phyloP scores from a whole-genome alignment of 2,113 vertebrate genomes.

The Elephas maximus region DNA sequence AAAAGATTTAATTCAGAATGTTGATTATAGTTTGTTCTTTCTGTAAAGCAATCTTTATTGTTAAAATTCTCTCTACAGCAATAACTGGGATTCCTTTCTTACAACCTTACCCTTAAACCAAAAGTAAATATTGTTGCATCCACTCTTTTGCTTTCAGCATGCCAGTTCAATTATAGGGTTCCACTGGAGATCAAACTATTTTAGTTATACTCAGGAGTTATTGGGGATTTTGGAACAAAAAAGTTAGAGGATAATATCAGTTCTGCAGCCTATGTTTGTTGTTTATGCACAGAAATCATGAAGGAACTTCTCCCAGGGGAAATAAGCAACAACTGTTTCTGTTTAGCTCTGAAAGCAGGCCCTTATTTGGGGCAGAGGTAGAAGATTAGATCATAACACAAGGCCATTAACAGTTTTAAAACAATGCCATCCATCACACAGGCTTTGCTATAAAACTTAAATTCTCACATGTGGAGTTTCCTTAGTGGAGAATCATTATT shows the following conservation, averaged over 20 bases:
- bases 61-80: constrained; percentile 72
- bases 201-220: constrained; percentile 41
- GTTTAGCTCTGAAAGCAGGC: constrained; percentile 68
- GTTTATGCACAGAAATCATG: constrained; percentile 63
- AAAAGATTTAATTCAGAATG: constrained; percentile 65
- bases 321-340: constrained; percentile 72
- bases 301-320: constrained; percentile 22
- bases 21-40: constrained; percentile 75
- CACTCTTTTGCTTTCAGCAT: constrained; percentile 63
- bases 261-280: constrained; percentile 49
- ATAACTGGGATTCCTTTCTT: constrained; percentile 65
- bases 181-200: constrained; percentile 68
- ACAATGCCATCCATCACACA: constrained; percentile 66
- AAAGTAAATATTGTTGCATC: constrained; percentile 67
- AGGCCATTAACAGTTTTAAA: constrained; percentile 73
- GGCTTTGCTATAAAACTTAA: constrained; percentile 63
- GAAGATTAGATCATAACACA: constrained; percentile 74
- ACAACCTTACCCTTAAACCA: constrained; percentile 61
- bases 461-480: constrained; percentile 69
- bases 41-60: constrained; percentile 67
- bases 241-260: constrained; percentile 55
- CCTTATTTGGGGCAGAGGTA: constrained; percentile 32
- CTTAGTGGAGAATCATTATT: constrained; percentile 60
- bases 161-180: constrained; percentile 76
- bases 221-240: constrained; percentile 70